Base-by-base conservation (phyloP, 2,797 vertebrate species). In the Enteromius mattozi region DNA sequence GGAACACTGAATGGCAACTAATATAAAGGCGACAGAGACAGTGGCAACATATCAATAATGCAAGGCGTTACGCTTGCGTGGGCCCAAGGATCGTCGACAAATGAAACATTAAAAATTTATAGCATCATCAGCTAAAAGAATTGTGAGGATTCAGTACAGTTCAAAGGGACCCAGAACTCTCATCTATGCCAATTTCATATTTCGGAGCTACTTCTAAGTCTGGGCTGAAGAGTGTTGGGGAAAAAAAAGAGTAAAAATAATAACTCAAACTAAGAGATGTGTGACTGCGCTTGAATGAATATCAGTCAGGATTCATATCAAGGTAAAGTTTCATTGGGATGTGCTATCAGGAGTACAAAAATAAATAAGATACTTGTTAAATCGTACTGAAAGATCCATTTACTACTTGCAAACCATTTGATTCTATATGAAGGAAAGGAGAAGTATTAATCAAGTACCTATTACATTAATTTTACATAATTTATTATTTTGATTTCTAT, bases 41-140 rank as follows among this genome's bases (percentile, higher is more conserved):
- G 6, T 70, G 80, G 21, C 74, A 86, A 30, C 7, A 6, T 72
- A 84, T 83, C 49, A 84, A 83, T 88, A 78, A 85, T 87, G 59
- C 78, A 87, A 42, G 47, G 30, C 17, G 3, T 61, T 49, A 47
- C 3, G 45, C 35, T 42, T 76, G 47, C 17, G 19, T 82, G 45
- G 30, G n/a, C 66, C 45, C 75, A 70, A 17, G 24, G 74, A 77
- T 78, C 66, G 66, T 81, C 42, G 56, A 85, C 66, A 89, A 87
- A 87, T 83, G 21, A 80, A 80, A 56, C 40, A 68, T 85, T 54
- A 85, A 86, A 84, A 65, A 88, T 81, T 59, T 24, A 87, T 82
- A 27, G 35, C 79, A 59, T 68, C 49, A 72, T 85, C 75, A 84
- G 51, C 56, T 66, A 70, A 71, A 40, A 68, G 75, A 71, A 51